These are phyloP conservation scores for Vireo altiloquus DNA, from an alignment of 2,113 vertebrate genomes.

Conservation along the genomic window DNA sequence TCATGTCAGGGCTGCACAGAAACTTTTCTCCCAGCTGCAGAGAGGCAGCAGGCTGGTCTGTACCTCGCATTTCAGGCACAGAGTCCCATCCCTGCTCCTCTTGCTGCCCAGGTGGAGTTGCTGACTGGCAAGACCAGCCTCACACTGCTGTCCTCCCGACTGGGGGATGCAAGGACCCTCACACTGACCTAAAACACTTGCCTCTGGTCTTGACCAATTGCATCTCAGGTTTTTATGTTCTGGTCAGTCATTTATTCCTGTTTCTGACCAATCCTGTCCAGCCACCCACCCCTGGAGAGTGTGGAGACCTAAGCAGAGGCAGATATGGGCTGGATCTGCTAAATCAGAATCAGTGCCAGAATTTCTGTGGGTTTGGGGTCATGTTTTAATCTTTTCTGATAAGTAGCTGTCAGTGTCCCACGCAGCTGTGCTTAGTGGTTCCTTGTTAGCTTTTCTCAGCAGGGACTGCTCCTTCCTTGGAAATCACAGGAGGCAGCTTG, in stretches of 20 bases:
- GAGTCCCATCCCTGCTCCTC: neutral
- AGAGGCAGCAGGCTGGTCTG: neutral
- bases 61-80: neutral
- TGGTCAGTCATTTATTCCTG: neutral
- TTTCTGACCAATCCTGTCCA: neutral
- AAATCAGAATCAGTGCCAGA: neutral
- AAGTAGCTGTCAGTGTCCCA: neutral
- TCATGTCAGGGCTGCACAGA: neutral
- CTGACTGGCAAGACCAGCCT: neutral
- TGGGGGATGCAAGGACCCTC: rapidly evolving
- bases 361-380: neutral
- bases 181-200: neutral
- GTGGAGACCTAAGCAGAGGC: neutral
- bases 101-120: neutral
- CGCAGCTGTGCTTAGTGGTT: neutral
- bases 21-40: neutral
- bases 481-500: neutral
- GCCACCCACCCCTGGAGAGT: neutral
- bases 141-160: rapidly evolving
- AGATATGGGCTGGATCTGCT: neutral
- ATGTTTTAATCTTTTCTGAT: neutral
- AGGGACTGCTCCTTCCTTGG: neutral
- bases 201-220: neutral
- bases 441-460: conserved; percentile 17
- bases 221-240: neutral